Evolutionary conservation across 2,797 vertebrate species (phyloP), one percentile per base, ranked within the genome.

Genomic region (Neopelma chrysocephalum): DNA sequence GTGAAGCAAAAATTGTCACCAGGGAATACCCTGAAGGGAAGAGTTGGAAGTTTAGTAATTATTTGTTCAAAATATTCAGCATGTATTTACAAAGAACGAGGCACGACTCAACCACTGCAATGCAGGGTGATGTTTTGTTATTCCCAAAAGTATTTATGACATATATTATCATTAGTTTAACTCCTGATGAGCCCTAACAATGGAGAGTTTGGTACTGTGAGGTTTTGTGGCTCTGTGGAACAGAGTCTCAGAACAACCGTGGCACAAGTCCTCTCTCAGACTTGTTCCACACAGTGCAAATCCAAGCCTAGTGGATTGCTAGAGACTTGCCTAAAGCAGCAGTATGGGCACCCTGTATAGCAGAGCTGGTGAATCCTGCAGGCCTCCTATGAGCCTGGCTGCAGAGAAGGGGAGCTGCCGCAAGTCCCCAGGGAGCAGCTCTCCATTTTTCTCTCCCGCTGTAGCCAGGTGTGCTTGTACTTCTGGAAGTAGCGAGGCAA

Each of bases 191-290:
- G 5, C 58, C 54, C 53, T 51, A 61, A 54, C 20, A 50, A 62
- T 58, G 60, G n/a, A 66, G 4, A 4, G 18, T 50, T 92, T 66
- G 19, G 51, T 56, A 34, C 23, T 0, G 0, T 54, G 22, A 70
- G 51, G 18, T 75, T 88, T 29, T 75, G 38, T 4, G 2, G 47
- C 26, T 71, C 56, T 0, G 5, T 34, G 68, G 62, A 70, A 11
- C 1, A 1, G 17, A 3, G 18, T 42, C 31, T 71, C 34, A 51
- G 69, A 82, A 64, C n/a, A 81, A 6, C 31, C 15, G 6, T 5
- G 2, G 1, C 8, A 0, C 5, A 12, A 56, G 14, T 45, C 17
- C 23, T 86, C 0, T 0, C 57, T 38, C 32, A 29, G 12, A 8
- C 8, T 78, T 71, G 32, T 34, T 68, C 20, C 53, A 6, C 9